These are phyloP conservation scores for Drosophila orena DNA, from an alignment of 1,140 invertebrate species.

Conservation along the genomic window DNA sequence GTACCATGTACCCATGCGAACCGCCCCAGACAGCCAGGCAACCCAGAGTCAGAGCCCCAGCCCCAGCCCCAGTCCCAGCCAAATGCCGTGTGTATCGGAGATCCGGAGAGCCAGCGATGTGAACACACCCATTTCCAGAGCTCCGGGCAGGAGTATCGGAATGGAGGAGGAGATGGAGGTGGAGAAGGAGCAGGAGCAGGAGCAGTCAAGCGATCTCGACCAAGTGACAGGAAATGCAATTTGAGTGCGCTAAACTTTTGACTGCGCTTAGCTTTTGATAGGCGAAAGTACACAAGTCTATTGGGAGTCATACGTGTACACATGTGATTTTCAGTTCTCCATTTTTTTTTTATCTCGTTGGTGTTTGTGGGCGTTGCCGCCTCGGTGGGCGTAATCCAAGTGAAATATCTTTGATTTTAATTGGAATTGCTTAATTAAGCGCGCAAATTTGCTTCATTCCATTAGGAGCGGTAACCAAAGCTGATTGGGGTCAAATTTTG, in stretches of 20 bases:
- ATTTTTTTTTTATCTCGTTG: conserved; percentile 3
- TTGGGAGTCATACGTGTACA: conserved; percentile 33
- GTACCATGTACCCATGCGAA: neutral
- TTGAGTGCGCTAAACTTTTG: conserved; percentile 73
- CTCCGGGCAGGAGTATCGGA: conserved; percentile 8
- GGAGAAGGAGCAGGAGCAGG: conserved; percentile 21
- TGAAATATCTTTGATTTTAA: conserved; percentile 60
- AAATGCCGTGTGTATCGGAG: conserved; percentile 14
- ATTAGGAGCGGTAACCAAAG: conserved; percentile 27
- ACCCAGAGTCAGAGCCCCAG: conserved; percentile 3
- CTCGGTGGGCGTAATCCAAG: conserved; percentile 51
- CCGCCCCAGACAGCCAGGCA: conserved; percentile 62
- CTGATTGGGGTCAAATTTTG: conserved; percentile 19
- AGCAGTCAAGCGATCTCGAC: conserved; percentile 55
- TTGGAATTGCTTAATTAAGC: conserved; percentile 79
- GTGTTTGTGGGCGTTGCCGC: conserved; percentile 59
- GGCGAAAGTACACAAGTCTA: conserved; percentile 67
- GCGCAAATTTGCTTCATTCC: conserved; percentile 25
- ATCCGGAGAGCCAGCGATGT: conserved; percentile 45
- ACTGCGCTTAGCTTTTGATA: conserved; percentile 77
- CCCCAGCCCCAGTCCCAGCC: neutral
- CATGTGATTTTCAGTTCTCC: conserved; percentile 33
- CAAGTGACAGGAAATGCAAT: conserved; percentile 80
- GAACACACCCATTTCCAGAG: conserved; percentile 54
- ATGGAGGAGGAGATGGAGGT: conserved; percentile 5